Evolutionary conservation across 1,140 invertebrate genomes (phyloP).

Genomic region (Zaprionus inermis): DNA sequence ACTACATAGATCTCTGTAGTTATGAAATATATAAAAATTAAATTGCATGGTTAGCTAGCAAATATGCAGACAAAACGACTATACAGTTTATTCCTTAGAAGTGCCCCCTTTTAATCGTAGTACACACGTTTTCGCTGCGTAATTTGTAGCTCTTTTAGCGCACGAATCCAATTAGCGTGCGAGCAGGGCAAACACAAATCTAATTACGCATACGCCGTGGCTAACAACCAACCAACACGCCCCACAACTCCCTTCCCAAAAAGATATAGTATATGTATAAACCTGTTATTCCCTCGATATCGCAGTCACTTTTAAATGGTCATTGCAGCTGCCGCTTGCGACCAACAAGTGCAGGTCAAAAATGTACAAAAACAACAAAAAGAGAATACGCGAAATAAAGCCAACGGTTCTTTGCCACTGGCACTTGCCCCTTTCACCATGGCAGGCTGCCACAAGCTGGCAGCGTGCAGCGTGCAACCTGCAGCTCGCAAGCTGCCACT

Average conservation of each 20-base stretch:
- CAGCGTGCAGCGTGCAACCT: constrained; percentile 9
- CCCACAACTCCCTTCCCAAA: background rate
- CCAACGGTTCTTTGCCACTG: constrained; percentile 22
- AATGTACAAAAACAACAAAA: background rate
- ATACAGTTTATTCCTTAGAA: background rate
- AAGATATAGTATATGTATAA: constrained; percentile 11
- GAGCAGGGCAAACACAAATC: constrained; percentile 57
- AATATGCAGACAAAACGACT: too few relatives aligned
- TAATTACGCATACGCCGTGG: constrained; percentile 73
- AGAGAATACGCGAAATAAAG: constrained; percentile 1
- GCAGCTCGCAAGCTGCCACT: constrained; percentile 30
- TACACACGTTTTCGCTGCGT: background rate
- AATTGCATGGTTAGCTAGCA: background rate
- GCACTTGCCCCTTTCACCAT: constrained; percentile 45
- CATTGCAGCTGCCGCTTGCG: constrained; percentile 30
- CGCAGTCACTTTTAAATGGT: background rate
- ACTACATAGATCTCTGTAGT: background rate
- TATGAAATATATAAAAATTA: background rate
- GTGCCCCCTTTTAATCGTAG: background rate
- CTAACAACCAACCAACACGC: constrained; percentile 18
- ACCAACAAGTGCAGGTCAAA: constrained; percentile 46
- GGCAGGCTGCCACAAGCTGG: background rate
- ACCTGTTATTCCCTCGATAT: constrained; percentile 45
- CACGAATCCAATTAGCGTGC: constrained; percentile 67
- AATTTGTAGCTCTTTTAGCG: constrained; percentile 28